These are phyloP conservation scores for Choloepus hoffmanni DNA, from an alignment of 2,113 vertebrate species.

Conservation along the genomic window DNA sequence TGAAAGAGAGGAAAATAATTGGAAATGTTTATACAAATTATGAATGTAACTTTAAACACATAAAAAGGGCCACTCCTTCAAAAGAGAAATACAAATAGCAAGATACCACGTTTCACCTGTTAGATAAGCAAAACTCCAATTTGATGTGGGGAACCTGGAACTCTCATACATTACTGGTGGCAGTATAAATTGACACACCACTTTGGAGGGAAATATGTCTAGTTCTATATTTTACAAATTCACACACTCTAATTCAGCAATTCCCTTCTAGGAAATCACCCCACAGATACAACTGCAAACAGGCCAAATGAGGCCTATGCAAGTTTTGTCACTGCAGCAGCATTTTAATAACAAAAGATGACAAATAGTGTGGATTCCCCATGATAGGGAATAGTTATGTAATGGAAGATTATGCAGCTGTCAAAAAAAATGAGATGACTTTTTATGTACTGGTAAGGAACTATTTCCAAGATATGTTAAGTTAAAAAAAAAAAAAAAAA, in stretches of 20 bases:
- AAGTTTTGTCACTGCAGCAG: background rate
- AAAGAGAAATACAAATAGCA: background rate
- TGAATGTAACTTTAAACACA: constrained; percentile 40
- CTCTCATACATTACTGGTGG: fast-evolving
- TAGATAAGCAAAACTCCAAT: background rate
- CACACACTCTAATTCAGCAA: background rate
- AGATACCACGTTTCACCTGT: background rate
- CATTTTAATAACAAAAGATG: constrained; percentile 1
- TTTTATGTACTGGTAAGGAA: background rate
- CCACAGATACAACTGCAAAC: background rate
- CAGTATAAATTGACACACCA: background rate
- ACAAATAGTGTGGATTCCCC: background rate
- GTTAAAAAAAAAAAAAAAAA: background rate
- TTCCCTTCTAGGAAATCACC: background rate
- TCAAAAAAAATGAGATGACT: background rate
- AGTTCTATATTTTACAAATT: background rate
- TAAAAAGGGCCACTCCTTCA: background rate
- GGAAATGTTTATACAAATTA: background rate
- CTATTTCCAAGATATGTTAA: background rate
- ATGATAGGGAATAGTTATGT: background rate
- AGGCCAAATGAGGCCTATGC: background rate
- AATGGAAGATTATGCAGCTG: background rate
- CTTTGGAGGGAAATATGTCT: background rate
- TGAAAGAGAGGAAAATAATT: constrained; percentile 42
- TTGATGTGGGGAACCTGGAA: background rate